phyloP scores from a whole-genome alignment of 92 coral and sea anemone genomes.

The Porites divaricata region DNA sequence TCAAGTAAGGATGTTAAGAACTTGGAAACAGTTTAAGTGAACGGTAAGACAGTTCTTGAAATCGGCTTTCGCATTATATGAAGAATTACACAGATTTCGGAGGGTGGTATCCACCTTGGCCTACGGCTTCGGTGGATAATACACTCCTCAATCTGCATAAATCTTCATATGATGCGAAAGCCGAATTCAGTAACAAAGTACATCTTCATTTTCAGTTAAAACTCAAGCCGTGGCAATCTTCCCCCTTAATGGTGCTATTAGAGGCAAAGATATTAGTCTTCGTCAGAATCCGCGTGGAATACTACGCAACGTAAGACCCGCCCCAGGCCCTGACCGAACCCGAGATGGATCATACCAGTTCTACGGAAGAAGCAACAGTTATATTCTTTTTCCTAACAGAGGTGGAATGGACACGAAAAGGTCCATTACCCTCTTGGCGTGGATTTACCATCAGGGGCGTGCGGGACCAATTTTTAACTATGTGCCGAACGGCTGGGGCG shows the following conservation, averaged over 20 bases:
- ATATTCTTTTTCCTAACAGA: slow-evolving; percentile 51
- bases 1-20: background rate
- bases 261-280: slow-evolving; percentile 57
- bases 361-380: slow-evolving; percentile 54
- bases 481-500: slow-evolving; percentile 64
- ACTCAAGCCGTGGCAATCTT: slow-evolving; percentile 62
- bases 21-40: background rate
- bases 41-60: no score
- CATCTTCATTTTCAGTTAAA: slow-evolving; percentile 22
- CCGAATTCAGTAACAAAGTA: no score
- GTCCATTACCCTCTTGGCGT: slow-evolving; percentile 78
- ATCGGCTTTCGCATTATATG: no score
- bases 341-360: slow-evolving; percentile 67
- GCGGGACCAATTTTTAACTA: slow-evolving; percentile 75
- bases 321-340: slow-evolving; percentile 59
- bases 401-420: slow-evolving; percentile 64
- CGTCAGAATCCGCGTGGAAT: slow-evolving; percentile 44
- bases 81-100: no score
- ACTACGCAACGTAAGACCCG: slow-evolving; percentile 50
- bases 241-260: slow-evolving; percentile 50
- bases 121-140: no score
- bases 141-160: no score
- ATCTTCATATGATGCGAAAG: no score
- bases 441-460: slow-evolving; percentile 67
- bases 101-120: no score